Evolutionary conservation across 2,888 invertebrate species (phyloP), one percentile per base, ranked within the genome.

Genomic region (Lepidocyrtinus sp.): DNA sequence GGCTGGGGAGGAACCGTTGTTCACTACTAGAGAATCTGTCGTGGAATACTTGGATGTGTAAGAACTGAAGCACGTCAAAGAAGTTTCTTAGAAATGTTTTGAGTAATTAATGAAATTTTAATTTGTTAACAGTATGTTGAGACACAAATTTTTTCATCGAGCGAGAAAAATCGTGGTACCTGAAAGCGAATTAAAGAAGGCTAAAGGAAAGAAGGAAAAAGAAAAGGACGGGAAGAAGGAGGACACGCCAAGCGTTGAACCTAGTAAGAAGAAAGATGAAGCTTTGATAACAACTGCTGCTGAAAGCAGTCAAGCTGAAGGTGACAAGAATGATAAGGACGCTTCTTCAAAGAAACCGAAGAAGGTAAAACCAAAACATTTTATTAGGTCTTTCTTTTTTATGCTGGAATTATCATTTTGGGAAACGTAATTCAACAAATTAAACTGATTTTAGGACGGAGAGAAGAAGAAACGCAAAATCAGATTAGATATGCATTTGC

Each of bases 401-500:
- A 3, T 7, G 7, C n/a, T 2, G n/a, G 3, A 22, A 46, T 21
- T 19, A 17, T 46, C 21, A 46, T 46, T 24, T 3, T 46, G 12
- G 46, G 3, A 22, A n/a, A n/a, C n/a, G n/a, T n/a, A n/a, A n/a
- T n/a, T n/a, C n/a, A n/a, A 24, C 55, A 70, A 24, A 71, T 17
- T 22, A 7, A 17, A 59, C 19, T 19, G 7, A 21, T 27, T 88
- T 82, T 85, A 89, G 87, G 88, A 89, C 88, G 90, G 92, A 87
- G 91, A 92, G 87, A 92, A 93, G 88, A 93, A 94, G 87, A 95
- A 96, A 89, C 93, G 94, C 87, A 97, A 97, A 91, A 94, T 99
- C 73, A 94, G 97, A 61, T 90, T 99, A n/a, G 97, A 98, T 89
- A 98, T 98, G 96, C 98, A 98, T 89, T 92, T 96, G 88, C 95